Evolutionary conservation across 2,888 invertebrate species (phyloP).

Genomic region (Dynastes maya): DNA sequence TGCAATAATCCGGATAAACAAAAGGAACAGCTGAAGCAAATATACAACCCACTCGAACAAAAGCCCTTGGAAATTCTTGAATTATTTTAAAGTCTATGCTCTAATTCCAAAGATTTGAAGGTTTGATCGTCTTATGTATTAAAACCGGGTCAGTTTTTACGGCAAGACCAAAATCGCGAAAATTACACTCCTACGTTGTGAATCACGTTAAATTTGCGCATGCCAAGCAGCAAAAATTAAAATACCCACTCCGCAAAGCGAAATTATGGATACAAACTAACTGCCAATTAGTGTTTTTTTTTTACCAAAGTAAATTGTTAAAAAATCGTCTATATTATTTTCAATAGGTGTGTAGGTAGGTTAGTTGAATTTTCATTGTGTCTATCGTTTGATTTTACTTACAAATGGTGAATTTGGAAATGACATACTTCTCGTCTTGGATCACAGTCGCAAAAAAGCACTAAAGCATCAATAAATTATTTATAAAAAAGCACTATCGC

Average conservation of each 20-base stretch:
- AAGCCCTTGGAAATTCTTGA: background rate
- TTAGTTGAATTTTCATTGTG: constrained; percentile 52
- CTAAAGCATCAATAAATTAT: constrained; percentile 50
- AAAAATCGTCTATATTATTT: constrained; percentile 35
- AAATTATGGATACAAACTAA: constrained; percentile 38
- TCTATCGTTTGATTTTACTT: constrained; percentile 54
- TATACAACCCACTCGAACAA: background rate
- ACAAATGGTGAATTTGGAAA: constrained; percentile 60
- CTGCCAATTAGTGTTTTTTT: constrained; percentile 46
- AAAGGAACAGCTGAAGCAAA: constrained; percentile 2
- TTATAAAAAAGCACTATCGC: constrained; percentile 47
- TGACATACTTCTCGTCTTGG: constrained; percentile 55
- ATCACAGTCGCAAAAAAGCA: constrained; percentile 50
- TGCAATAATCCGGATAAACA: constrained; percentile 27
- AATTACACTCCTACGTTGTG: constrained; percentile 47
- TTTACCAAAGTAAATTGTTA: constrained; percentile 33
- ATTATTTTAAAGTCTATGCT: background rate
- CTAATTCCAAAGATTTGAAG: background rate
- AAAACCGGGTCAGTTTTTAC: constrained; percentile 39
- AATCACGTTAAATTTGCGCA: constrained; percentile 50
- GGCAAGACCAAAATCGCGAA: constrained; percentile 40
- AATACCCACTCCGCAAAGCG: constrained; percentile 48
- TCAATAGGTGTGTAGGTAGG: constrained; percentile 33
- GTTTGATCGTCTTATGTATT: constrained; percentile 9
- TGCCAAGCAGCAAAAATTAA: constrained; percentile 50